These are phyloP conservation scores for Burhinus bistriatus DNA, from an alignment of 2,113 vertebrate species.

Conservation along the genomic window DNA sequence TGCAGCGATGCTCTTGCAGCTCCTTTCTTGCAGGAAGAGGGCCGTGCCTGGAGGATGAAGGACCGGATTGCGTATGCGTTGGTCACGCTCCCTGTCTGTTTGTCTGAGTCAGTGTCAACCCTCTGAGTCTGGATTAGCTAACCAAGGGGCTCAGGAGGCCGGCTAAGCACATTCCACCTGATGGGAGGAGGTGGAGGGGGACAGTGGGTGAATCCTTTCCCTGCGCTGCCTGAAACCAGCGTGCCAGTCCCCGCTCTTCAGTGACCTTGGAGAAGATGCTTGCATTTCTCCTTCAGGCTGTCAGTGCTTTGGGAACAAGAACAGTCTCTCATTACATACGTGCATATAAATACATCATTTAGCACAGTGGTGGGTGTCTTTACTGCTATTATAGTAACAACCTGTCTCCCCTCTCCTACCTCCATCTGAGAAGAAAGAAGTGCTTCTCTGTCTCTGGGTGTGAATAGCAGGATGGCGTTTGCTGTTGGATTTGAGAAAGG, in stretches of 20 bases:
- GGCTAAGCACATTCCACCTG: neutral
- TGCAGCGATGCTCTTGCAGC: neutral
- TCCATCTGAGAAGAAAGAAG: neutral
- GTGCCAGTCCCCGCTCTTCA: neutral
- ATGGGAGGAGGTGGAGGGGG: neutral
- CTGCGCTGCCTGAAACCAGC: neutral
- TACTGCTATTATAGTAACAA: constrained; percentile 36
- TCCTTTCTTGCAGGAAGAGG: neutral
- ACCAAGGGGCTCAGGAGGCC: neutral
- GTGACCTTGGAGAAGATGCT: neutral
- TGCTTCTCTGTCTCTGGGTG: neutral
- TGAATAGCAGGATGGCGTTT: neutral
- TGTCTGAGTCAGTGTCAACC: neutral
- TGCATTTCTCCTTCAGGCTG: neutral
- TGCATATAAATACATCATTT: constrained; percentile 8
- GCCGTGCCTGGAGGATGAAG: neutral
- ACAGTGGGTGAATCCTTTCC: neutral
- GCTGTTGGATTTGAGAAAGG: neutral
- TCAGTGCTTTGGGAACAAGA: neutral
- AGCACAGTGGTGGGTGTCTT: constrained; percentile 17
- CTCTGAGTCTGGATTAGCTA: neutral
- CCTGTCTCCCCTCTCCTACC: neutral
- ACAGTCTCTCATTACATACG: neutral
- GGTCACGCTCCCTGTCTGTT: neutral
- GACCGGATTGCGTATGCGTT: neutral